Base-by-base conservation (phyloP, 2,113 vertebrate genomes). In the Psephotus haematonotus region DNA sequence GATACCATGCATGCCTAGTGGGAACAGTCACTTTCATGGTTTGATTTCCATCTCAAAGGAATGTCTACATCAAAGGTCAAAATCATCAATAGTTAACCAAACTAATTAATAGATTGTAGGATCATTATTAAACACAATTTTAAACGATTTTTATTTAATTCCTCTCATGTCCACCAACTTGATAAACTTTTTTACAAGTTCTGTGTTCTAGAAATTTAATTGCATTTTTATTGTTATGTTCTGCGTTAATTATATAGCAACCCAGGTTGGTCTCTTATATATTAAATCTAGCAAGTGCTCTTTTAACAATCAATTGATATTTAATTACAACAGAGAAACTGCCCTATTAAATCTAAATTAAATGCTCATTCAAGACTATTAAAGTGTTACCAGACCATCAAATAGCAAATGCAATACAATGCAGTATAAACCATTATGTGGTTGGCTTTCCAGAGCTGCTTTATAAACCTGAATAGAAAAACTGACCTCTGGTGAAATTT, bases 341-440 rank as follows among this genome's bases (percentile, higher is more conserved):
- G 86, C 96, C 95, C 92, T 96, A 95, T 97, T 97, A 96, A 97
- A 94, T 95, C 84, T 93, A 88, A 97, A 97, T 97, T 95, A 97
- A 97, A 96, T 88, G 95, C 94, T 95, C 95, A 50, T 97, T 95
- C 95, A 93, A 83, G 95, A 52, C 93, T 82, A 86, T 96, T 96
- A 95, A 93, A 96, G 88, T 94, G 95, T 91, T 96, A 87, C 79
- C 86, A 92, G 93, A 47, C 72, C 89, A 84, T 94, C 97, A 84
- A 94, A 91, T 33, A 77, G 76, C 68, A 94, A 97, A 95, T 59
- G 82, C 14, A n/a, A 59, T 25, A 76, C 74, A 76, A 14, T 35
- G 84, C 77, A n/a, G 59, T 83, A 86, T 35, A 29, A 79, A 67
- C 49, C 71, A 23, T 67, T 55, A 41, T 50, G 82, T 3, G 5